A percentile compares a stretch with the other conserved stretches of the same genome.
phyloP scores from a whole-genome alignment of 2,888 invertebrate species.

The Meloe dianella region DNA sequence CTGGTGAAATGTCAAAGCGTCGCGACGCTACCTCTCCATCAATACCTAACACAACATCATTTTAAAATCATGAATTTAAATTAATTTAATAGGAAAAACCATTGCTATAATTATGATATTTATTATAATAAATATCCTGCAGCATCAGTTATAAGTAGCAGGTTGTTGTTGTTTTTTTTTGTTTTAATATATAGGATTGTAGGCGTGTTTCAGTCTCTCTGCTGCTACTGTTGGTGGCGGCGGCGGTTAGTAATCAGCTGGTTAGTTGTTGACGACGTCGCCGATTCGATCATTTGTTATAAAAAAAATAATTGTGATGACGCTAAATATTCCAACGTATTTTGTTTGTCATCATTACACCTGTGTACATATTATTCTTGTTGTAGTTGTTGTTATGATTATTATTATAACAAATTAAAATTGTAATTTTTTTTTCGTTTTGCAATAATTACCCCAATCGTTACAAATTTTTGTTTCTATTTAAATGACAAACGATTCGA shows the following conservation, averaged over 20 bases:
- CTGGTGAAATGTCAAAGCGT: slow-evolving; percentile 22
- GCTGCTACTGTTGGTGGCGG: slow-evolving; percentile 26
- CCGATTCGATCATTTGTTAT: slow-evolving; percentile 37
- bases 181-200: neutral
- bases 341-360: neutral
- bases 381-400: neutral
- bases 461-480: slow-evolving; percentile 14
- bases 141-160: too few species aligned
- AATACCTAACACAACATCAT: neutral
- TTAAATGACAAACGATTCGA: slow-evolving; percentile 55
- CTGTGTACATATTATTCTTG: neutral
- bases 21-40: slow-evolving; percentile 8
- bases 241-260: slow-evolving; percentile 38
- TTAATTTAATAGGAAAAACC: too few species aligned
- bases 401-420: too few species aligned
- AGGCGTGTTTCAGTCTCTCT: slow-evolving; percentile 14
- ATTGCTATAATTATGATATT: too few species aligned
- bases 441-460: neutral
- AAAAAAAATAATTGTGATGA: neutral
- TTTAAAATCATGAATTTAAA: neutral
- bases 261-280: slow-evolving; percentile 34
- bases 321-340: neutral
- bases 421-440: neutral
- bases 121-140: too few species aligned
- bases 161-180: too few species aligned